Evolutionary conservation across 2,888 invertebrate species (phyloP).

Genomic region (Amphipyra berbera): DNA sequence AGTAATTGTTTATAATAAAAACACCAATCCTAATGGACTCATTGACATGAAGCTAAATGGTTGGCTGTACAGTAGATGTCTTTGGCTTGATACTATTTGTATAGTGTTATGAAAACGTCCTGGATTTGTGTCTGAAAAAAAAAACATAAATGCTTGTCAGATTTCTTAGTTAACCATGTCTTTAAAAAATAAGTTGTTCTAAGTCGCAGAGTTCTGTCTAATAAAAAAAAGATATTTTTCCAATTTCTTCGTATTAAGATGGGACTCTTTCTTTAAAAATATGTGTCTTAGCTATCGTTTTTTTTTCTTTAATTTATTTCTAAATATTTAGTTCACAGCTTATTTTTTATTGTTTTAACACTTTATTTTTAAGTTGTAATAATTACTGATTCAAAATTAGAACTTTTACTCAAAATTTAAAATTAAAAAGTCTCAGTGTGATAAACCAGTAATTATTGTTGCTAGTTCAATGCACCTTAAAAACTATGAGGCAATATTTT

Average conservation of each 20-base stretch:
- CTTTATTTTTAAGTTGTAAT: constrained; percentile 72
- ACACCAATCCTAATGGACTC: constrained; percentile 41
- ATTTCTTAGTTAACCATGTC: constrained; percentile 78
- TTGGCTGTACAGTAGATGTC: constrained; percentile 86
- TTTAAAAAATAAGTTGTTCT: constrained; percentile 86
- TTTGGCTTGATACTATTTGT: constrained; percentile 81
- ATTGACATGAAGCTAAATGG: constrained; percentile 75
- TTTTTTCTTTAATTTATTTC: constrained; percentile 61
- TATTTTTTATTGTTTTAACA: constrained; percentile 81
- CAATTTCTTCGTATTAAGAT: constrained; percentile 36
- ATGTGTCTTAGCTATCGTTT: constrained; percentile 68
- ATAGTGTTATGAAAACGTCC: constrained; percentile 71
- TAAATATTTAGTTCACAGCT: constrained; percentile 82
- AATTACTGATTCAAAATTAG: constrained; percentile 62
- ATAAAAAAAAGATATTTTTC: constrained; percentile 28
- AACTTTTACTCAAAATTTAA: neutral
- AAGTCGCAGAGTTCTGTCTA: constrained; percentile 72
- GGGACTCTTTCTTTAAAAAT: constrained; percentile 54
- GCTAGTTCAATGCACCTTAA: constrained; percentile 69
- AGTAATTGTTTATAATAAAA: neutral
- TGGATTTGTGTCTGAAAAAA: constrained; percentile 42
- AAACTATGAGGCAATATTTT: constrained; percentile 53
- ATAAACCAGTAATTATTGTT: constrained; percentile 64
- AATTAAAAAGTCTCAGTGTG: neutral
- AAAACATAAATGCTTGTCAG: constrained; percentile 67